Percentiles rank a stretch among this genome's conserved stretches.
These are phyloP conservation scores for Neuroscelio doddi DNA, from an alignment of 2,888 invertebrate genomes.

Conservation along the genomic window DNA sequence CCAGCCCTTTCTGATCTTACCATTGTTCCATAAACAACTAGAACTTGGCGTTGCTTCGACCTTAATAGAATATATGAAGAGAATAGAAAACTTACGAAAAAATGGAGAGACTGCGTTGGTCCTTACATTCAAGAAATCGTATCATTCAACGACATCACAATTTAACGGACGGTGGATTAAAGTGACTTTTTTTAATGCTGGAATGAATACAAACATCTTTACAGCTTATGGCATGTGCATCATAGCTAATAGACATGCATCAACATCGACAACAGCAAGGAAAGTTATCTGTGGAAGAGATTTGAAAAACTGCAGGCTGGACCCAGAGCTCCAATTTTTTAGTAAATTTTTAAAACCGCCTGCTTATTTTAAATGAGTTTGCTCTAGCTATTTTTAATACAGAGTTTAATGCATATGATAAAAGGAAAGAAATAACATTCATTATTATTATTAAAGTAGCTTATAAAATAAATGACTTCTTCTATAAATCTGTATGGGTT, in stretches of 20 bases:
- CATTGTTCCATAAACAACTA: constrained; percentile 13
- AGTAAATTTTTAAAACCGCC: constrained; percentile 51
- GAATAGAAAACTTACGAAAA: not conserved
- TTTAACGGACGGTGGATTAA: constrained; percentile 2
- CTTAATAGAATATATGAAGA: not conserved
- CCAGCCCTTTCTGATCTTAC: constrained; percentile 24
- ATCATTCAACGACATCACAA: not conserved
- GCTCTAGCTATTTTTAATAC: too few species aligned
- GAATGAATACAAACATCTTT: constrained; percentile 1
- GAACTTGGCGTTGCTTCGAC: constrained; percentile 21
- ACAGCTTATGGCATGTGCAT: constrained; percentile 10
- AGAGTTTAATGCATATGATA: too few species aligned
- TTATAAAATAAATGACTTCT: too few species aligned
- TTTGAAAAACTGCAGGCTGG: constrained; percentile 51
- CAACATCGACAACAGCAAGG: constrained; percentile 49
- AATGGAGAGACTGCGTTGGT: not conserved
- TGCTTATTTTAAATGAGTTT: too few species aligned
- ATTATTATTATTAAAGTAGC: too few species aligned
- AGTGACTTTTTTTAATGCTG: not conserved
- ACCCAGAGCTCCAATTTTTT: constrained; percentile 43
- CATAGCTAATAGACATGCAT: too few species aligned
- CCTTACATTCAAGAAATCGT: constrained; percentile 17
- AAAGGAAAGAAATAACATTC: too few species aligned
- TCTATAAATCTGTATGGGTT: too few species aligned
- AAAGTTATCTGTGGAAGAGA: constrained; percentile 47